Conservation (phyloP, 92 coral and sea anemone species). For the Epizoanthus rinbou region DNA sequence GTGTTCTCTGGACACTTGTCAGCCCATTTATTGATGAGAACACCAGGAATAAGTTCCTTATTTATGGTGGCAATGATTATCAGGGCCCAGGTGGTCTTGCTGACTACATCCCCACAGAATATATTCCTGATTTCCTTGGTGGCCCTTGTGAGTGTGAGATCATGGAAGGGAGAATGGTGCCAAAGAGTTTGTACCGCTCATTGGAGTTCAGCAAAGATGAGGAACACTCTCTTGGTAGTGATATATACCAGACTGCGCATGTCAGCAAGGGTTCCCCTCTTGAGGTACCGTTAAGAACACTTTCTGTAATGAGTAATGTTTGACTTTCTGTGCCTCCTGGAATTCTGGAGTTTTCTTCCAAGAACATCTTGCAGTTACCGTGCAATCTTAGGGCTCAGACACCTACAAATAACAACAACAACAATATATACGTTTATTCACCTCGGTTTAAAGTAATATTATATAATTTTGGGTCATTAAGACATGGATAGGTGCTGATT, state of each 20-base stretch:
- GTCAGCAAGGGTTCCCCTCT: constrained; percentile 97
- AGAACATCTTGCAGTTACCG: too few species aligned
- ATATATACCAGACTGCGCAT: constrained; percentile 93
- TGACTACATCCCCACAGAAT: constrained; percentile 84
- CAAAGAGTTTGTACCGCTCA: constrained; percentile 91
- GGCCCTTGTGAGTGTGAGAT: constrained; percentile 91
- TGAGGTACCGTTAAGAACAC: constrained; percentile 62
- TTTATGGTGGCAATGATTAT: constrained; percentile 98
- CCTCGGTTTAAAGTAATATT: too few species aligned
- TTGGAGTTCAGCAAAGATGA: constrained; percentile 87
- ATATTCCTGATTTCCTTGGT: constrained; percentile 94
- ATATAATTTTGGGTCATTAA: too few species aligned
- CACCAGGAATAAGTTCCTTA: constrained; percentile 96
- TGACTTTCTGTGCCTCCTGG: neutral
- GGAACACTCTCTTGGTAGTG: constrained; percentile 89
- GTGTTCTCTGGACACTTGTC: constrained; percentile 96
- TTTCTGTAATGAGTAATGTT: neutral
- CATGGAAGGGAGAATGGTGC: constrained; percentile 92
- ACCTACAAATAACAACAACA: too few species aligned
- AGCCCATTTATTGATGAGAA: constrained; percentile 99
- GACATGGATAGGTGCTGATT: too few species aligned
- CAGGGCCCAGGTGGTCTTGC: constrained; percentile 98
- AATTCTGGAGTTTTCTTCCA: neutral
- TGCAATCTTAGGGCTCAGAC: too few species aligned
- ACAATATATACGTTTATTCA: too few species aligned